phyloP scores from a whole-genome alignment of 2,113 vertebrate genomes.

The Cebidichthys violaceus region DNA sequence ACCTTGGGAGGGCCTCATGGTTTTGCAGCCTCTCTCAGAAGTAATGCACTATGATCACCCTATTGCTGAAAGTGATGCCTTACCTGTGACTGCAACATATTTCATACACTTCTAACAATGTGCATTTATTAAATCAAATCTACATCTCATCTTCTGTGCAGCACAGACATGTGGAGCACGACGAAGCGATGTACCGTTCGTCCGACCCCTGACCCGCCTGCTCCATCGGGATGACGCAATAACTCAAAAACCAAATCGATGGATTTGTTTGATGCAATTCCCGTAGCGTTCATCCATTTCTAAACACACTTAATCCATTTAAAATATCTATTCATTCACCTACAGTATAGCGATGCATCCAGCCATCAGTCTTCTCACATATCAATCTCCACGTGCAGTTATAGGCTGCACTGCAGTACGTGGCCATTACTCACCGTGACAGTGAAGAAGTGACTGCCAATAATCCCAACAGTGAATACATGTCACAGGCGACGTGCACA shows the following conservation, averaged over 20 bases:
- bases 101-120: background rate
- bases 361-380: conserved; percentile 26
- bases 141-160: background rate
- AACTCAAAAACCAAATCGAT: conserved; percentile 16
- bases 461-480: conserved; percentile 68
- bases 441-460: conserved; percentile 74
- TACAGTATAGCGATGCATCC: conserved; percentile 15
- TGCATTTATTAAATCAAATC: background rate
- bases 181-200: background rate
- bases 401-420: conserved; percentile 22
- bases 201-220: background rate
- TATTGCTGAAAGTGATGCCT: too few species aligned
- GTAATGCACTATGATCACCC: background rate
- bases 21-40: background rate
- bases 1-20: background rate
- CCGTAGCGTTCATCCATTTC: conserved; percentile 77
- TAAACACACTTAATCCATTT: conserved; percentile 28
- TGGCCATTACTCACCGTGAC: conserved; percentile 58
- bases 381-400: conserved; percentile 23
- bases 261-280: background rate
- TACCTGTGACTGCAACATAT: too few species aligned
- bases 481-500: conserved; percentile 53
- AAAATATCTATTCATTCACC: conserved; percentile 33
- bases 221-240: background rate
- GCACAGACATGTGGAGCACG: background rate